Evolutionary conservation across 2,888 invertebrate species (phyloP).

Genomic region (Neoscelio sp.): DNA sequence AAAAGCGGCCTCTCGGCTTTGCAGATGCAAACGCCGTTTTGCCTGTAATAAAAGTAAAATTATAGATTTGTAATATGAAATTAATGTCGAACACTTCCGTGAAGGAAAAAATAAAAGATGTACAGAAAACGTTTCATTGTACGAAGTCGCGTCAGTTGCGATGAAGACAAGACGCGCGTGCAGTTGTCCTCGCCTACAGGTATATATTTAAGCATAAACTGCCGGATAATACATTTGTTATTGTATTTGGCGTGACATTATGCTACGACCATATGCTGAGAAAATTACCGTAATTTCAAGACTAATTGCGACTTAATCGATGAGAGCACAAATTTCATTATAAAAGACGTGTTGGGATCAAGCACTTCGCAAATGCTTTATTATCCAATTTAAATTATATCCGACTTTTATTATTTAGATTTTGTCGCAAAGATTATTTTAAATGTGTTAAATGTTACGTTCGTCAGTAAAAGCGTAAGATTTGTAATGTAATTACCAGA

Average conservation of each 20-base stretch:
- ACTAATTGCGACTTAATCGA: conserved; percentile 78
- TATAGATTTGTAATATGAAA: conserved; percentile 78
- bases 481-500: too few species aligned
- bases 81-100: conserved; percentile 74
- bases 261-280: conserved; percentile 79
- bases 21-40: conserved; percentile 77
- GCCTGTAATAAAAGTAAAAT: conserved; percentile 78
- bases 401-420: conserved; percentile 19
- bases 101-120: conserved; percentile 68
- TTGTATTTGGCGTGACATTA: conserved; percentile 76
- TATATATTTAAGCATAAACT: conserved; percentile 76
- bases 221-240: conserved; percentile 73
- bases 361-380: conserved; percentile 47
- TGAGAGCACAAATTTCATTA: conserved; percentile 76
- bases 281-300: conserved; percentile 78
- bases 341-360: conserved; percentile 57
- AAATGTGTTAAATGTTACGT: too few species aligned
- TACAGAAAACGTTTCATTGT: conserved; percentile 75
- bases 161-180: conserved; percentile 77
- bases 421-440: not conserved
- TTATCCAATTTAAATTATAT: conserved; percentile 47
- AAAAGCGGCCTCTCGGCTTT: conserved; percentile 68
- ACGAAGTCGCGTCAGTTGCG: conserved; percentile 80
- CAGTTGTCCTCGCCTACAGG: conserved; percentile 74
- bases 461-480: too few species aligned